Evolutionary conservation across 2,888 invertebrate genomes (phyloP).

Genomic region (Eupithecia tripunctaria): DNA sequence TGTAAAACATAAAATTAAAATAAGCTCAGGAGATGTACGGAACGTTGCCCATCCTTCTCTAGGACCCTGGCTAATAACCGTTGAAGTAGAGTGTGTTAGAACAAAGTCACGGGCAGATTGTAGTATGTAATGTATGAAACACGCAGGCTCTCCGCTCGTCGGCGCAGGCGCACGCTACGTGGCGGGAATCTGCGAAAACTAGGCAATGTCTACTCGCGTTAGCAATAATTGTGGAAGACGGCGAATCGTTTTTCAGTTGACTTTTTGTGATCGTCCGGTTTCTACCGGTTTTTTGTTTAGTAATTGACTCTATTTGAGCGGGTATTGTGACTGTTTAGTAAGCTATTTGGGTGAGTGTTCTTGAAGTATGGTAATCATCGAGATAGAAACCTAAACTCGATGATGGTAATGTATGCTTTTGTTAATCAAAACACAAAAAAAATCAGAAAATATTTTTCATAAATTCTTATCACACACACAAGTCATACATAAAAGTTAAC

Average conservation of each 20-base stretch:
- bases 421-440: neutral
- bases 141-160: constrained; percentile 13
- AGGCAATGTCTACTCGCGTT: neutral
- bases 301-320: neutral
- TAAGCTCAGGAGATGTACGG: no score
- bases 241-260: neutral
- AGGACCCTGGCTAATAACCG: no score
- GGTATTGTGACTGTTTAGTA: neutral
- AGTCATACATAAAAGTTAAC: no score
- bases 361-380: neutral
- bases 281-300: neutral
- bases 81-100: neutral
- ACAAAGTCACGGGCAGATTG: neutral
- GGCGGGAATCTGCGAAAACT: constrained; percentile 21
- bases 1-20: no score
- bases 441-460: neutral
- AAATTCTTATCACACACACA: no score
- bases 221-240: neutral
- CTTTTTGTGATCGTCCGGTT: neutral
- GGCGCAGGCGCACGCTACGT: constrained; percentile 11
- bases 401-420: neutral
- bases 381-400: no score
- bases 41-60: no score
- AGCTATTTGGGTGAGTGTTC: neutral
- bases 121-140: neutral